phyloP scores from a whole-genome alignment of 1,140 invertebrate genomes.

The Drosophila guanche region DNA sequence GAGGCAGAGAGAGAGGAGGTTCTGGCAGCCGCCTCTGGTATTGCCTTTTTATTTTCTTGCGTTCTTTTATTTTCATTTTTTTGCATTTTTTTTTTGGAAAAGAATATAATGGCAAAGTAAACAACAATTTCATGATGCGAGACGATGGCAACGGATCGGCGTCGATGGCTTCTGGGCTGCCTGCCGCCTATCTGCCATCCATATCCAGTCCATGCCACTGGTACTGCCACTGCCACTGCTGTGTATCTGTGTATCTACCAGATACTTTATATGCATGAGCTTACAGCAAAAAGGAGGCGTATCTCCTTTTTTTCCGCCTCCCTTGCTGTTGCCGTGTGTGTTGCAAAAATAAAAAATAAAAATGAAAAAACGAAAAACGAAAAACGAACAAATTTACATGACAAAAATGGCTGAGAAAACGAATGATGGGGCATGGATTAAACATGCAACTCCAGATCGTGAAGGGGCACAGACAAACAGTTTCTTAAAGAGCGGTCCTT shows the following conservation, averaged over 20 bases:
- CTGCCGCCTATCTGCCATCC: conserved; percentile 49
- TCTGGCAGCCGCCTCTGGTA: conserved; percentile 25
- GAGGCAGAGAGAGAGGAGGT: background rate
- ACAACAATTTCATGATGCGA: conserved; percentile 55
- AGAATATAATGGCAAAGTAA: conserved; percentile 51
- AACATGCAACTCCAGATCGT: too few relatives aligned
- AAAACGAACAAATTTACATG: conserved; percentile 26
- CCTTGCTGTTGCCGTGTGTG: conserved; percentile 5
- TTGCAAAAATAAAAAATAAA: conserved; percentile 43
- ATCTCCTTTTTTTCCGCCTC: conserved; percentile 5
- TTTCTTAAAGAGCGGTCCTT: too few relatives aligned
- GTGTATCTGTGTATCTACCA: conserved; percentile 45
- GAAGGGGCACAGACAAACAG: too few relatives aligned
- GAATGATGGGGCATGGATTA: background rate
- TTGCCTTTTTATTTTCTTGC: background rate
- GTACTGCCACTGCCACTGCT: conserved; percentile 1
- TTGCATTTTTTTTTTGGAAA: conserved; percentile 8
- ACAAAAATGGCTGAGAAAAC: conserved; percentile 26
- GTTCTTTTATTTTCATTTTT: conserved; percentile 8
- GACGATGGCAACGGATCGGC: conserved; percentile 18
- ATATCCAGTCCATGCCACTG: conserved; percentile 27
- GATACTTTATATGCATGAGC: conserved; percentile 53
- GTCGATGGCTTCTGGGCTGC: conserved; percentile 43
- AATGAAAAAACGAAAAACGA: background rate
- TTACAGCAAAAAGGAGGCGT: conserved; percentile 51